Conservation (phyloP, 2,888 invertebrate species). For the Idaea biselata region DNA sequence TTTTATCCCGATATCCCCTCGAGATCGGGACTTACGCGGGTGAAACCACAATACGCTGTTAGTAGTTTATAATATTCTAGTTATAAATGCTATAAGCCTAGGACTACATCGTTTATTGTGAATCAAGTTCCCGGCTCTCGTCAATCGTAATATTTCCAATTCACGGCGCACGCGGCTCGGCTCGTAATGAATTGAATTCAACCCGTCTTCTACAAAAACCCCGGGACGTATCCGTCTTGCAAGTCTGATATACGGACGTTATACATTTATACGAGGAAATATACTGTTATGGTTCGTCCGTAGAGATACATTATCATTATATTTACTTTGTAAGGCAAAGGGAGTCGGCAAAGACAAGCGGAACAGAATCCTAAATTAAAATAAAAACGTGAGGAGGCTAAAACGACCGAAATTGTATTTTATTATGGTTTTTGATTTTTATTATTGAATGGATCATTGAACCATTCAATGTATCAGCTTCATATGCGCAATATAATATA, state of each 20-base stretch:
- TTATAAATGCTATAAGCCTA: neutral
- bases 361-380: too few species aligned
- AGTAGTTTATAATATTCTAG: too few species aligned
- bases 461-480: too few species aligned
- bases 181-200: conserved; percentile 22
- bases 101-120: neutral
- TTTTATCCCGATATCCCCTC: too few species aligned
- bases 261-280: conserved; percentile 29
- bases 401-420: too few species aligned
- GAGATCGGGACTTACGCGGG: too few species aligned
- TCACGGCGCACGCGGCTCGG: neutral
- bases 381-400: too few species aligned
- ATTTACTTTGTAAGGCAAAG: neutral
- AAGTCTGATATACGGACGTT: conserved; percentile 27
- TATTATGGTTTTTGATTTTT: too few species aligned
- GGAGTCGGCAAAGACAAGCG: too few species aligned
- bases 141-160: conserved; percentile 9
- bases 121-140: neutral
- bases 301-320: neutral
- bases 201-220: conserved; percentile 22
- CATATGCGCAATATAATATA: too few species aligned
- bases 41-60: too few species aligned
- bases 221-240: conserved; percentile 32
- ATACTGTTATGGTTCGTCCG: conserved; percentile 29
- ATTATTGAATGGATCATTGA: too few species aligned